Conservation (phyloP, 2,888 invertebrate genomes). For the Drosophila borealis region DNA sequence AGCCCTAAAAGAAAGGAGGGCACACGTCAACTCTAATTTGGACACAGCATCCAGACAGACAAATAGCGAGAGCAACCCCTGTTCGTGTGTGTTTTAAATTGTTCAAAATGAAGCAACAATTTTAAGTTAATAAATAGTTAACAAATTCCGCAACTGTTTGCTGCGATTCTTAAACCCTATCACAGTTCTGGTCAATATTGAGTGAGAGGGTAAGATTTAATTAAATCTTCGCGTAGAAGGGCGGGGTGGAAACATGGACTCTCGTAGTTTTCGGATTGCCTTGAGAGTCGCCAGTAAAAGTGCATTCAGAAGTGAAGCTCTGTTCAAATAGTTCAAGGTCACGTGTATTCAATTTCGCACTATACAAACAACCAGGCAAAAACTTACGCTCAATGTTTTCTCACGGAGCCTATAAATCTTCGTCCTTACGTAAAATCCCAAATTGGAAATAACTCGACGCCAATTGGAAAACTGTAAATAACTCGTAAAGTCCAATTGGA, state of each 20-base stretch:
- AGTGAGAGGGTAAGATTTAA: background rate
- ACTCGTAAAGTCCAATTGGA: no score
- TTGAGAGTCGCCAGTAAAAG: slow-evolving; percentile 13
- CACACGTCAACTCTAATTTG: slow-evolving; percentile 9
- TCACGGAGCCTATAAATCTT: no score
- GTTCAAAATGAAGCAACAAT: background rate
- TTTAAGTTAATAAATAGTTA: background rate
- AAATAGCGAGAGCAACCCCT: slow-evolving; percentile 8
- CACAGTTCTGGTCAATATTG: no score
- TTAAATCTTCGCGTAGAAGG: background rate
- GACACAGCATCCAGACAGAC: slow-evolving; percentile 15
- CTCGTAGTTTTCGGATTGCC: background rate
- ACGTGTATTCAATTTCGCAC: slow-evolving; percentile 11
- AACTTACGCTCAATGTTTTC: no score
- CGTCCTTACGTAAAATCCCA: no score
- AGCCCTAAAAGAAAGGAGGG: slow-evolving; percentile 22
- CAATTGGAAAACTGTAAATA: no score
- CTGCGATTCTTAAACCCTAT: no score
- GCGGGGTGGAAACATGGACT: background rate
- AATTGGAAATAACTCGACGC: no score
- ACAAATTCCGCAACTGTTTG: background rate
- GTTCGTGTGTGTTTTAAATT: background rate
- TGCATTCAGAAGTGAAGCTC: slow-evolving; percentile 24
- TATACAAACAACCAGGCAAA: background rate
- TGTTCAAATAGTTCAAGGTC: slow-evolving; percentile 35